Conservation (phyloP, 2,797 vertebrate species). For the Carcharodon carcharias region DNA sequence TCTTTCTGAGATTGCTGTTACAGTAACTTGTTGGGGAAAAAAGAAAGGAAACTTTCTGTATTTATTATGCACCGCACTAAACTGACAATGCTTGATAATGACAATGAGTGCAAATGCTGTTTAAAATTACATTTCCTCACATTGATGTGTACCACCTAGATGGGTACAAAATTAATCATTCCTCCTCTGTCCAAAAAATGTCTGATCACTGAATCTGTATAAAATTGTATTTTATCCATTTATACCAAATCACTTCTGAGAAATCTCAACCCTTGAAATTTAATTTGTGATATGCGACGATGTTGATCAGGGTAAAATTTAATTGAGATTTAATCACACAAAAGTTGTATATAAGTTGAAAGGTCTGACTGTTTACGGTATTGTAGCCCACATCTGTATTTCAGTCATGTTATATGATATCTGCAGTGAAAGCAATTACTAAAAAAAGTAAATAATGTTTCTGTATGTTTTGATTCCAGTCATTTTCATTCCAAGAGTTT, state of each 20-base stretch:
- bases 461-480: neutral
- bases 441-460: neutral
- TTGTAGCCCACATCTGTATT: neutral
- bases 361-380: neutral
- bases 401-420: neutral
- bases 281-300: neutral
- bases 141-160: neutral
- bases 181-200: neutral
- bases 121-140: neutral
- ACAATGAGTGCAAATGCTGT: neutral
- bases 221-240: neutral
- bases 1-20: too few relatives aligned
- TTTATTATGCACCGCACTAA: neutral
- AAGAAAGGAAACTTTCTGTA: too few relatives aligned
- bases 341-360: neutral
- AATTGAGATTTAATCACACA: neutral
- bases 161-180: neutral
- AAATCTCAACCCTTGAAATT: neutral
- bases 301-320: neutral
- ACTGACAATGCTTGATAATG: neutral
- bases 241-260: neutral
- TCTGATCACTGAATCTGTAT: neutral
- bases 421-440: neutral
- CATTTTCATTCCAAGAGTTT: neutral
- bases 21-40: too few relatives aligned